phyloP scores from a whole-genome alignment of 2,797 vertebrate species.

The Acanthurus lineatus region DNA sequence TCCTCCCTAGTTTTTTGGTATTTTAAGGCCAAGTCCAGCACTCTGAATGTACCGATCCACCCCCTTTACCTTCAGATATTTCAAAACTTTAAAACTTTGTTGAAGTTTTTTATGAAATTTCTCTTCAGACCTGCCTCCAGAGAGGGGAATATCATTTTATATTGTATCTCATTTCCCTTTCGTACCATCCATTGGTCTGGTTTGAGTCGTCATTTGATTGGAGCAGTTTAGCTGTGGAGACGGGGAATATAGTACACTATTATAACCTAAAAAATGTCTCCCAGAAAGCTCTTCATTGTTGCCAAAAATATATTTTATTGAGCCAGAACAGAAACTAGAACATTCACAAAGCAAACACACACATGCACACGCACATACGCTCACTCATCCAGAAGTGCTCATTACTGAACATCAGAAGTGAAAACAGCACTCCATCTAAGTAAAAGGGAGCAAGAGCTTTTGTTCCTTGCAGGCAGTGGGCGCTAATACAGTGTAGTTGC shows the following conservation, averaged over 20 bases:
- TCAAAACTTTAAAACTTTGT: conserved; percentile 76
- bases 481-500: conserved; percentile 84
- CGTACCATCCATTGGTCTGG: conserved; percentile 71
- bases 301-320: conserved; percentile 89
- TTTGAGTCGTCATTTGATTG: conserved; percentile 75
- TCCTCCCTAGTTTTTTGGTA: conserved; percentile 62
- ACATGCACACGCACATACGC: conserved; percentile 44
- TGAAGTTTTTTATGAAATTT: conserved; percentile 75
- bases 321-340: conserved; percentile 87
- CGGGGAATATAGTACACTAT: conserved; percentile 77
- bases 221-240: conserved; percentile 79
- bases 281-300: conserved; percentile 86
- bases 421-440: conserved; percentile 76
- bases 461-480: conserved; percentile 77
- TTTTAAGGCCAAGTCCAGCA: conserved; percentile 82
- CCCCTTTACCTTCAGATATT: conserved; percentile 76
- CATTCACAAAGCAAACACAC: conserved; percentile 69
- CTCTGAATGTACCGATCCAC: conserved; percentile 84
- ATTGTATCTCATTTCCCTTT: conserved; percentile 70
- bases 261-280: conserved; percentile 79
- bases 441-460: conserved; percentile 76
- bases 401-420: conserved; percentile 81
- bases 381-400: conserved; percentile 84
- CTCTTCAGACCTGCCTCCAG: conserved; percentile 70
- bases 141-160: conserved; percentile 77